Conservation (phyloP, 2,113 vertebrate genomes). For the Coreoperca whiteheadi region DNA sequence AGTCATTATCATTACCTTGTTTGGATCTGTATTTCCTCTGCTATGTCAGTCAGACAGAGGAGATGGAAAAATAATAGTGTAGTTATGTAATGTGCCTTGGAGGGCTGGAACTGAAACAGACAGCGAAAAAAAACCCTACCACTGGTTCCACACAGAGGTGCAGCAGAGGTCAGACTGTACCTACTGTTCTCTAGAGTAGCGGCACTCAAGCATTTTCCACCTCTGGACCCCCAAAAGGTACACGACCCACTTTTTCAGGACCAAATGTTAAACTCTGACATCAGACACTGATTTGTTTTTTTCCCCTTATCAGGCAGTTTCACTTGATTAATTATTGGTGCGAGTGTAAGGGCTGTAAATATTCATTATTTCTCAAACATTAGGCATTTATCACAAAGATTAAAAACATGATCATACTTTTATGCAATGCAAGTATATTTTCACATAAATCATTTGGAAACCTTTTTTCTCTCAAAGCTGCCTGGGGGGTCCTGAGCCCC, state of each 20-base stretch:
- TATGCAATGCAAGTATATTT: slow-evolving; percentile 20
- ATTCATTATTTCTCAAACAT: slow-evolving; percentile 35
- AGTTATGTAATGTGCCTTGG: slow-evolving; percentile 68
- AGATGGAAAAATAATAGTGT: slow-evolving; percentile 64
- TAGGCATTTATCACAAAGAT: slow-evolving; percentile 40
- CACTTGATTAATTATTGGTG: slow-evolving; percentile 17
- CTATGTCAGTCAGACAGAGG: slow-evolving; percentile 55
- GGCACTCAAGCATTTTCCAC: slow-evolving; percentile 12
- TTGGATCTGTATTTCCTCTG: slow-evolving; percentile 63
- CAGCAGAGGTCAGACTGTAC: slow-evolving; percentile 61
- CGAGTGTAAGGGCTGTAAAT: neutral
- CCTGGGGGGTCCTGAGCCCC: slow-evolving; percentile 6
- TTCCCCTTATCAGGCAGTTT: slow-evolving; percentile 7
- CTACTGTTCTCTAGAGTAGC: slow-evolving; percentile 41
- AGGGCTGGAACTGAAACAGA: slow-evolving; percentile 56
- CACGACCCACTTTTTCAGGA: slow-evolving; percentile 15
- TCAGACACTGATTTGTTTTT: slow-evolving; percentile 2
- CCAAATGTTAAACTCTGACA: slow-evolving; percentile 12
- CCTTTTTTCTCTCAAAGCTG: slow-evolving; percentile 1
- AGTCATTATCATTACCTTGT: slow-evolving; percentile 76
- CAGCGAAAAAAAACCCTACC: slow-evolving; percentile 29
- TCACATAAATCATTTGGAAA: slow-evolving; percentile 32
- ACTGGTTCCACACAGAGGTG: slow-evolving; percentile 52
- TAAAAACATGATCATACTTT: slow-evolving; percentile 37
- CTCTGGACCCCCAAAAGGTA: slow-evolving; percentile 4